phyloP scores from a whole-genome alignment of 1,140 invertebrate genomes.

The Chionoecetes opilio region DNA sequence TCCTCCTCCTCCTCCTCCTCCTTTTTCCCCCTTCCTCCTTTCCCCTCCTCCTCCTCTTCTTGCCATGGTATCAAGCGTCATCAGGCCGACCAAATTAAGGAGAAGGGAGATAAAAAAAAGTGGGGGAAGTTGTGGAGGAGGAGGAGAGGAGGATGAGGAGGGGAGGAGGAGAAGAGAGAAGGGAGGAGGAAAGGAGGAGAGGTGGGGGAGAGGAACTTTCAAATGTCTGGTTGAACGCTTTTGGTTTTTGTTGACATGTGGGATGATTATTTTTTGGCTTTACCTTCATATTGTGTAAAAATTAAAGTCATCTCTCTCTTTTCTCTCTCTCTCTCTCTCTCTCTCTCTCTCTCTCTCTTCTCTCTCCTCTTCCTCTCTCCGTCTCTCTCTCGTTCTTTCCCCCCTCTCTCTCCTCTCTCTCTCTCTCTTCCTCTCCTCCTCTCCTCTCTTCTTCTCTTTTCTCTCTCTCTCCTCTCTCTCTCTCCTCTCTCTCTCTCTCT shows the following conservation, averaged over 20 bases:
- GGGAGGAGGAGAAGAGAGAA: background rate
- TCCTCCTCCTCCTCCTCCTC: no score
- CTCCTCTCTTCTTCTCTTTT: no score
- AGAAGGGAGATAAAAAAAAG: no score
- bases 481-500: no score
- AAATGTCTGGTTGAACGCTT: background rate
- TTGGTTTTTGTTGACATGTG: background rate
- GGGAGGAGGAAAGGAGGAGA: background rate
- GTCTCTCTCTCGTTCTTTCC: background rate
- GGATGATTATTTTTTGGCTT: no score
- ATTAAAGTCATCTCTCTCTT: conserved; percentile 17
- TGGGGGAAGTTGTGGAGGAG: no score
- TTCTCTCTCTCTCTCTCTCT: background rate
- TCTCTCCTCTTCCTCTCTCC: background rate
- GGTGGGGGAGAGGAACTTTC: conserved; percentile 3
- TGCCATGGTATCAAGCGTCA: no score
- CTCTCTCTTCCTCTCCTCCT: background rate
- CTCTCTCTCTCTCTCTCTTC: background rate
- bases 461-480: no score
- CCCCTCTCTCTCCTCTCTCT: background rate
- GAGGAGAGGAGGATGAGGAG: background rate
- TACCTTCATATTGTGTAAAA: no score
- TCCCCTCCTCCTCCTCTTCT: no score
- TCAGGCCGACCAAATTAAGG: no score
- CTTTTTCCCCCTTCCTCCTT: no score